A percentile compares a stretch with the other conserved stretches of the same genome.
Evolutionary conservation across 2,888 invertebrate species (phyloP).

Genomic region (Panopea generosa): DNA sequence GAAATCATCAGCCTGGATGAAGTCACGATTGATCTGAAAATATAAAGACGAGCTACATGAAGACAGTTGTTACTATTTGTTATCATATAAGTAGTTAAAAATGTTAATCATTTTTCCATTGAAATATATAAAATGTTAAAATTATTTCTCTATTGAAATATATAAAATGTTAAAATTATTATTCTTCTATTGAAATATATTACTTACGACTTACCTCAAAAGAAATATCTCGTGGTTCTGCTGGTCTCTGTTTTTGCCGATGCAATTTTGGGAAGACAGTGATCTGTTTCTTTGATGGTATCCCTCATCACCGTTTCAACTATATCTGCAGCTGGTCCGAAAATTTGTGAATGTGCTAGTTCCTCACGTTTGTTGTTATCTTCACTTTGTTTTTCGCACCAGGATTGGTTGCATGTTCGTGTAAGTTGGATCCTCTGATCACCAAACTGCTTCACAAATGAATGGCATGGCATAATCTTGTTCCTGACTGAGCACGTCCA

Average conservation of each 20-base stretch:
- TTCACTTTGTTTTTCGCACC: not conserved
- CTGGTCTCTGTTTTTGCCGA: not conserved
- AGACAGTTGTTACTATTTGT: no score
- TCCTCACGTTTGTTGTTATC: not conserved
- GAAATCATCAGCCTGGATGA: no score
- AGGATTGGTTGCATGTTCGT: not conserved
- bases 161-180: no score
- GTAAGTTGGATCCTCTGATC: not conserved
- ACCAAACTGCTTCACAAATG: not conserved
- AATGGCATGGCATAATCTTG: not conserved
- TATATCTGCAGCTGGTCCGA: not conserved
- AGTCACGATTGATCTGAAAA: no score
- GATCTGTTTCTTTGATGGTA: not conserved
- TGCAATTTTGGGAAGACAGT: not conserved
- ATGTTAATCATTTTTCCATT: no score
- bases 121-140: no score
- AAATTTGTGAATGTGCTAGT: not conserved
- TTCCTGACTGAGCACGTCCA: not conserved
- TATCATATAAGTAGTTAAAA: no score
- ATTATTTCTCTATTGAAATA: no score
- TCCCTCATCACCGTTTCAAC: not conserved
- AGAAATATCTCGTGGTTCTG: not conserved
- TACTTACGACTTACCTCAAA: slow-evolving; percentile 3
- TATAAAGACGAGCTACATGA: no score
- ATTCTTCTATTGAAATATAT: no score